These are phyloP conservation scores for Rachycentron canadum DNA, from an alignment of 2,797 vertebrate species.

Conservation along the genomic window DNA sequence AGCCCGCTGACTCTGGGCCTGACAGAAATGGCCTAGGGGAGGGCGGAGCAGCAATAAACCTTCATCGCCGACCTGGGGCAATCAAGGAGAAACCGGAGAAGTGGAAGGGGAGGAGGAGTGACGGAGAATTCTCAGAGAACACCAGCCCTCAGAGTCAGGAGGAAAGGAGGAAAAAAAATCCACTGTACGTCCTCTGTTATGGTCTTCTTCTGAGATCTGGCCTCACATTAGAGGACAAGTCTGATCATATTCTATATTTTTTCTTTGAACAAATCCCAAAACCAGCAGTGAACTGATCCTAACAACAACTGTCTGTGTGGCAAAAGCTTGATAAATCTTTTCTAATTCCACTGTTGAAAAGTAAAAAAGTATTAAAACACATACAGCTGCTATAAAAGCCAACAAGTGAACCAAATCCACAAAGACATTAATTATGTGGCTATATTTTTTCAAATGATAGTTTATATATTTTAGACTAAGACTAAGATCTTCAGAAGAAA, in stretches of 20 bases:
- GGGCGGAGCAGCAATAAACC: constrained; percentile 59
- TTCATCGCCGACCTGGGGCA: constrained; percentile 84
- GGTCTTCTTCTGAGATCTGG: neutral
- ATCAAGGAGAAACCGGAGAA: constrained; percentile 89
- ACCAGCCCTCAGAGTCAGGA: constrained; percentile 50
- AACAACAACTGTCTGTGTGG: neutral
- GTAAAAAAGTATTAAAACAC: too few species aligned
- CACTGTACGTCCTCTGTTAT: constrained; percentile 71
- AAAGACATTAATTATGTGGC: neutral
- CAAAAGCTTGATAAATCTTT: neutral
- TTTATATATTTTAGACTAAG: neutral
- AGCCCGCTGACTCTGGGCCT: neutral
- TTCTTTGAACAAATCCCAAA: neutral
- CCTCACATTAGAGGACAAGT: neutral
- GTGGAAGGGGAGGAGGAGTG: constrained; percentile 87
- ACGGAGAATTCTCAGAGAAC: constrained; percentile 64
- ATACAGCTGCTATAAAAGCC: neutral
- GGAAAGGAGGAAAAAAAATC: constrained; percentile 58
- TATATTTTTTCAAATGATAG: neutral
- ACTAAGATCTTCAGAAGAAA: neutral
- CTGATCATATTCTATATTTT: neutral
- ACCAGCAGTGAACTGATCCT: neutral
- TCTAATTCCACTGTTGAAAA: neutral
- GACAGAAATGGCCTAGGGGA: constrained; percentile 74
- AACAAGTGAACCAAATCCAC: neutral